Evolutionary conservation across 1,140 invertebrate species (phyloP).

Genomic region (Cyrtorhinus lividipennis): DNA sequence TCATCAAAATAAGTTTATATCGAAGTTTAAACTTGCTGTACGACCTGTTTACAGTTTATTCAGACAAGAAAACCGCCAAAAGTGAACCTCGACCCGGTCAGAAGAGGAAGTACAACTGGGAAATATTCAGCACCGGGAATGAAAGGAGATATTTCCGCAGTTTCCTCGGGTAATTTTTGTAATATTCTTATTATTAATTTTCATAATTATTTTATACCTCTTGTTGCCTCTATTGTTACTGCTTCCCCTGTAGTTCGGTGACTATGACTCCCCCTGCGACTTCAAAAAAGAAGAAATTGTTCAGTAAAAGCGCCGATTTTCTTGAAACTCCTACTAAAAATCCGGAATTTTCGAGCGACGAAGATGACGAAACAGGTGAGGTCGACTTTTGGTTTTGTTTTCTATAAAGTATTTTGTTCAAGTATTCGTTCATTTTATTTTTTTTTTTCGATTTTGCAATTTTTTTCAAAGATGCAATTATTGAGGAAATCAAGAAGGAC

Average conservation of each 20-base stretch:
- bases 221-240: neutral
- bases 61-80: neutral
- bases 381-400: too few relatives aligned
- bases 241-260: neutral
- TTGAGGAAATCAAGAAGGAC: neutral
- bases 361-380: neutral
- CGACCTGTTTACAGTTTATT: neutral
- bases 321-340: neutral
- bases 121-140: neutral
- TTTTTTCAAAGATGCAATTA: neutral
- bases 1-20: neutral
- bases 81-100: neutral
- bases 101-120: neutral
- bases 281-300: neutral
- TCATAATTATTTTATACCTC: neutral
- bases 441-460: neutral
- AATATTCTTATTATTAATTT: neutral
- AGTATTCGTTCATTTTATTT: too few relatives aligned
- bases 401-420: too few relatives aligned
- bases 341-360: neutral
- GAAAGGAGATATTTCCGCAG: neutral
- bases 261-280: neutral
- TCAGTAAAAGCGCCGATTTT: neutral
- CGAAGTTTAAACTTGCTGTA: neutral
- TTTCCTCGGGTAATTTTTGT: neutral